These are phyloP conservation scores for Carassius gibelio DNA, from an alignment of 2,113 vertebrate genomes.

Conservation along the genomic window DNA sequence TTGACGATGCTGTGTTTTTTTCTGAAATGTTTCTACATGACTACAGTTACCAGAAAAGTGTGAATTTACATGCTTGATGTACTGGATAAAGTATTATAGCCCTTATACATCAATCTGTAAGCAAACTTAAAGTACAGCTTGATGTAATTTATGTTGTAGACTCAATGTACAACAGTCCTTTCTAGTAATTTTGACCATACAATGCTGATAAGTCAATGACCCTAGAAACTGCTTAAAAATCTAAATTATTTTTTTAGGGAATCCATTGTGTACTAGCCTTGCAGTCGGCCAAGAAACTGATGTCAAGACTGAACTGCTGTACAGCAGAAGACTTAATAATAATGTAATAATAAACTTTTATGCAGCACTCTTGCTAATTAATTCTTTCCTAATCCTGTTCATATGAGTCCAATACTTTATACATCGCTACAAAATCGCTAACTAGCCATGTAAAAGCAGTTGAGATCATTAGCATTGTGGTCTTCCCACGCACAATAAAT, in stretches of 20 bases:
- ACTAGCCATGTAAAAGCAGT: conserved; percentile 25
- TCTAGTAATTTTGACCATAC: background rate
- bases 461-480: conserved; percentile 47
- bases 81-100: background rate
- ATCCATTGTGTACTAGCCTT: background rate
- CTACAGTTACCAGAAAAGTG: background rate
- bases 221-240: background rate
- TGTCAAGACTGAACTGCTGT: background rate
- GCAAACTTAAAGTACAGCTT: background rate
- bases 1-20: background rate
- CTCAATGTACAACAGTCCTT: background rate
- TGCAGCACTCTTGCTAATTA: conserved; percentile 22
- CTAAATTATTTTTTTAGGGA: background rate
- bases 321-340: conserved; percentile 1
- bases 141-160: background rate
- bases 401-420: conserved; percentile 43
- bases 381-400: conserved; percentile 22
- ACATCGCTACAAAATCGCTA: background rate
- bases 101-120: background rate
- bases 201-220: background rate
- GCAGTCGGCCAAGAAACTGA: background rate
- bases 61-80: background rate
- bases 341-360: conserved; percentile 42
- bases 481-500: conserved; percentile 42
- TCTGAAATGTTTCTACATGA: background rate